phyloP scores from a whole-genome alignment of 1,140 invertebrate species.

The Macrosteles quadrilineatus region DNA sequence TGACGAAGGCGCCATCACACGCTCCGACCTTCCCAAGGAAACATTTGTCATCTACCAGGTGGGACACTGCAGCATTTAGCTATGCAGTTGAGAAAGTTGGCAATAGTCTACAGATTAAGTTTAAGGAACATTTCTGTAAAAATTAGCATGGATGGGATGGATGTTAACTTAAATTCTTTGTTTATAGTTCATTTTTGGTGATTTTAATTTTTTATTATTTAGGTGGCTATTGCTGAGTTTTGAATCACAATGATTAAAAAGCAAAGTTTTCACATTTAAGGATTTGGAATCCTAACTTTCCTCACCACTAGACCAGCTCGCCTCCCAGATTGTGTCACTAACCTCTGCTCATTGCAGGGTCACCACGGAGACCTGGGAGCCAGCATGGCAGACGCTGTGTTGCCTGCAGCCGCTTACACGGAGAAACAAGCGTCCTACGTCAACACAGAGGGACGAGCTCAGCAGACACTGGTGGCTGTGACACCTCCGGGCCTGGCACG shows the following conservation, averaged over 20 bases:
- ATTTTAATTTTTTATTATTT: too few relatives aligned
- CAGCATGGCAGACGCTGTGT: constrained; percentile 86
- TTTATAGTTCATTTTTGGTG: too few relatives aligned
- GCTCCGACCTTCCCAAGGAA: constrained; percentile 77
- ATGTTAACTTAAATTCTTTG: too few relatives aligned
- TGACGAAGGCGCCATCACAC: constrained; percentile 79
- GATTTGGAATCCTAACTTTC: too few relatives aligned
- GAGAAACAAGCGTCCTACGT: constrained; percentile 97
- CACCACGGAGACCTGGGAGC: constrained; percentile 97
- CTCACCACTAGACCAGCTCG: too few relatives aligned
- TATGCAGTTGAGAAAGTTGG: too few relatives aligned
- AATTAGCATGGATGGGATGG: too few relatives aligned
- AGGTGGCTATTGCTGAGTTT: too few relatives aligned
- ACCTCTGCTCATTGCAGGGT: constrained; percentile 58
- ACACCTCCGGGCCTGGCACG: constrained; percentile 90
- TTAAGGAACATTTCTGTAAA: too few relatives aligned
- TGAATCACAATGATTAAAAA: too few relatives aligned
- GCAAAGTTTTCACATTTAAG: too few relatives aligned
- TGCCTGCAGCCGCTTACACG: constrained; percentile 98
- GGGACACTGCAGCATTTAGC: neutral
- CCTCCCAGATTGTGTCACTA: constrained; percentile 16
- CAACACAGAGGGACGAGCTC: constrained; percentile 96
- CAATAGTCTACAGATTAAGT: too few relatives aligned
- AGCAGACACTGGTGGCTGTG: constrained; percentile 89
- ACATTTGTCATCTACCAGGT: constrained; percentile 92